Conservation (phyloP, 1,140 invertebrate species). For the Aphaenogaster rudis region DNA sequence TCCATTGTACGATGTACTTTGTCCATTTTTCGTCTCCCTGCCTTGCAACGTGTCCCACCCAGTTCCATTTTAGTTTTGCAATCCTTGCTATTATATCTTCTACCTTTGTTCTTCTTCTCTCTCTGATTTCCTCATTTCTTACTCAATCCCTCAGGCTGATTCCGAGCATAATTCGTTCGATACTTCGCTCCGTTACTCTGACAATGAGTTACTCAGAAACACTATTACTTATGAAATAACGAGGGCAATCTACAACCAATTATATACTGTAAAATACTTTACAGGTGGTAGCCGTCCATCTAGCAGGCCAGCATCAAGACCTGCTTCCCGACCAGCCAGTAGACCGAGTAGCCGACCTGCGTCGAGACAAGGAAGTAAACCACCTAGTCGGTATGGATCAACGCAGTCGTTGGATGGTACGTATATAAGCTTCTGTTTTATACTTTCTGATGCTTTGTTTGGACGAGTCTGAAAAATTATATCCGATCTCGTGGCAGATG, state of each 20-base stretch:
- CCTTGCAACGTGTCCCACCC: no score
- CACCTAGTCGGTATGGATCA: slow-evolving; percentile 97
- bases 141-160: no score
- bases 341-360: slow-evolving; percentile 92
- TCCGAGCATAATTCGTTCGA: no score
- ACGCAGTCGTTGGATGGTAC: slow-evolving; percentile 96
- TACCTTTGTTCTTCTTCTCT: no score
- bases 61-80: no score
- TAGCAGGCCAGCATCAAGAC: slow-evolving; percentile 90
- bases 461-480: not conserved
- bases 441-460: not conserved
- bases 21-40: no score
- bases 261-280: not conserved
- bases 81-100: no score
- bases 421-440: slow-evolving; percentile 88
- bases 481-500: slow-evolving; percentile 75
- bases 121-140: no score
- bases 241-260: not conserved
- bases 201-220: not conserved
- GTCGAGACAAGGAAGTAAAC: slow-evolving; percentile 94
- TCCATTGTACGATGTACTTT: no score
- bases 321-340: slow-evolving; percentile 89
- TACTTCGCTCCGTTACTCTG: no score
- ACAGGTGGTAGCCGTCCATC: slow-evolving; percentile 87
- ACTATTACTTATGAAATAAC: not conserved